Evolutionary conservation across 2,113 vertebrate species (phyloP), one percentile per base, ranked within the genome.

Genomic region (Anguilla rostrata): DNA sequence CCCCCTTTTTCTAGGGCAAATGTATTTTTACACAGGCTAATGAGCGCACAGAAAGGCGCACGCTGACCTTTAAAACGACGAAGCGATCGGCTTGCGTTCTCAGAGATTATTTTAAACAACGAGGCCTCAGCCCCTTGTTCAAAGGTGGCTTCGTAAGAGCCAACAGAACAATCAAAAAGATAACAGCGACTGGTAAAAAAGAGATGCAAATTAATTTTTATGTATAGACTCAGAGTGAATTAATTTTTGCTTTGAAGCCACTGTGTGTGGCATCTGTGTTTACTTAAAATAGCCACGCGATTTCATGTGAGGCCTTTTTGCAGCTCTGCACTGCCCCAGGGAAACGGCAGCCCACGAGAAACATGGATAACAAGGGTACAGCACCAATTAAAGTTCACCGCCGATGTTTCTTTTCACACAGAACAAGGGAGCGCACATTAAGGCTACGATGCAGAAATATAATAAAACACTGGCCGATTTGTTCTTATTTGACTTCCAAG

Each of bases 361-460:
- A 75, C 57, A 12, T 18, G 63, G 82, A 82, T 84, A 75, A 87
- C 79, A 75, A 86, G 85, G 82, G 83, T 80, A 82, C 49, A 11
- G 7, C 78, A 79, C 81, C 87, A 86, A 87, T 89, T 82, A 89
- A 79, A 53, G 84, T 57, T 82, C 46, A 60, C 46, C 46, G 39
- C 71, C 20, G 83, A 18, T 26, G 57, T 39, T 26, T 66, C 16
- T 63, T 29, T 29, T 20, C n/a, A 20, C 63, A 71, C 60, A 71
- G 15, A 5, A 43, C 12, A 22, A 39, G 75, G 75, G 75, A 26
- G 39, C 41, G 22, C 41, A 53, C 81, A 53, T n/a, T 39, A 53
- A 20, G 26, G 81, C 81, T 34, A 29, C 18, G 8, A 29, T 4
- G 34, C 43, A 80, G 84, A 80, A 66, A 66, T 26, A 26, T 26